Percentiles rank a stretch among this genome's conserved stretches.
Evolutionary conservation across 2,888 invertebrate species (phyloP).

Genomic region (Lycophotia porphyrea): DNA sequence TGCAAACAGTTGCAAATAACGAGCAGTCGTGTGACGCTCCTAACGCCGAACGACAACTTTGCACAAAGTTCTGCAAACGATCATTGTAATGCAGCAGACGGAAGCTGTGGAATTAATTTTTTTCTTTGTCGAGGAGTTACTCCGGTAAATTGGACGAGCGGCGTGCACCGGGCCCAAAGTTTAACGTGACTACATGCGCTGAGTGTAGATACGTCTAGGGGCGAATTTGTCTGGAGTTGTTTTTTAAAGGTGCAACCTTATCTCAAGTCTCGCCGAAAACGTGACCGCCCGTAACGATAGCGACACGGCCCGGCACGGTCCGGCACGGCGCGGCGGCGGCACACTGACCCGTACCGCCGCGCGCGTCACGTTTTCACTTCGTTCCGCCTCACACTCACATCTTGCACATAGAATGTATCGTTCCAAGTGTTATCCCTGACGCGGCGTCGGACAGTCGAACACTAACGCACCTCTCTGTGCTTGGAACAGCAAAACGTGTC

Average conservation of each 20-base stretch:
- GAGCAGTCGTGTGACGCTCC: constrained; percentile 34
- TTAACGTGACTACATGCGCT: constrained; percentile 14
- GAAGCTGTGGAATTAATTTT: constrained; percentile 36
- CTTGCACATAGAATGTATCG: constrained; percentile 23
- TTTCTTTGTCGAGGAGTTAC: constrained; percentile 33
- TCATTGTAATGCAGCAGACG: constrained; percentile 49
- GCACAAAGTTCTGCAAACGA: constrained; percentile 35
- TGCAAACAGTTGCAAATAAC: constrained; percentile 37
- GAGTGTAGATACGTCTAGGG: background rate
- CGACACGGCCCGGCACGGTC: no score
- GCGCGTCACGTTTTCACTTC: constrained; percentile 25
- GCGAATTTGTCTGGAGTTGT: constrained; percentile 3
- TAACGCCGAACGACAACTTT: constrained; percentile 30
- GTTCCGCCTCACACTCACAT: constrained; percentile 3
- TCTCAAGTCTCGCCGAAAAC: background rate
- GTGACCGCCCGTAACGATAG: constrained; percentile 10
- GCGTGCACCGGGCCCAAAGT: constrained; percentile 17
- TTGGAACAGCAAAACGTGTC: constrained; percentile 30
- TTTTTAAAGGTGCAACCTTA: constrained; percentile 14
- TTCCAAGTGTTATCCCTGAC: constrained; percentile 36
- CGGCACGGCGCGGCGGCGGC: background rate
- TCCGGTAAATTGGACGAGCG: constrained; percentile 12
- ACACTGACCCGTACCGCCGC: constrained; percentile 15
- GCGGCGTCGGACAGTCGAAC: constrained; percentile 6
- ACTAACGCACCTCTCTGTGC: constrained; percentile 22